These are phyloP conservation scores for Tenebrosternarchus preto DNA, from an alignment of 2,113 vertebrate species.

Conservation along the genomic window DNA sequence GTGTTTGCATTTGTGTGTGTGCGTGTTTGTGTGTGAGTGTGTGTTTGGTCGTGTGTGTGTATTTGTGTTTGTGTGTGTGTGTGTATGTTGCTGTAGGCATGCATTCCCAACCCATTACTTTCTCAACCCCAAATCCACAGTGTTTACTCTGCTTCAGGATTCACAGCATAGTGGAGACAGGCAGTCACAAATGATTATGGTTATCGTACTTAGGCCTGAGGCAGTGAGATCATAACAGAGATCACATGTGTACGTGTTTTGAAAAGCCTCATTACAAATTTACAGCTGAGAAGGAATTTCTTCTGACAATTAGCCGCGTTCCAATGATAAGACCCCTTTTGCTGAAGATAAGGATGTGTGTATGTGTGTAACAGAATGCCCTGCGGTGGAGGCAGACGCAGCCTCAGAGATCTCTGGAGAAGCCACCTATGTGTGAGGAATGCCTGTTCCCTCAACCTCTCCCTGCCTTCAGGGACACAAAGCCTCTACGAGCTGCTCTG, in stretches of 20 bases:
- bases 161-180: constrained; percentile 60
- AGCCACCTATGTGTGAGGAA: constrained; percentile 31
- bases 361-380: constrained; percentile 54
- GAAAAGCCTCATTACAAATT: constrained; percentile 49
- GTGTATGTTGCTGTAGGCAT: neutral
- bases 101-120: constrained; percentile 14
- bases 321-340: constrained; percentile 48
- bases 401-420: neutral
- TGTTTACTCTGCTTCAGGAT: constrained; percentile 54
- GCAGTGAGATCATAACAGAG: constrained; percentile 3
- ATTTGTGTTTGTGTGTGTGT: neutral
- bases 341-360: constrained; percentile 58
- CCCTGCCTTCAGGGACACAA: neutral
- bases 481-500: neutral
- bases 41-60: neutral
- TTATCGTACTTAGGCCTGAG: constrained; percentile 58
- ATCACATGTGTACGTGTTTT: constrained; percentile 46
- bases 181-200: constrained; percentile 66
- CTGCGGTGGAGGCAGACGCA: neutral
- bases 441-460: neutral
- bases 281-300: constrained; percentile 58
- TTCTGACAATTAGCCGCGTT: constrained; percentile 48
- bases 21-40: neutral
- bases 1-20: constrained; percentile 9
- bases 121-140: constrained; percentile 51